These are phyloP conservation scores for Oreotrochilus melanogaster DNA, from an alignment of 2,113 vertebrate species.

Conservation along the genomic window DNA sequence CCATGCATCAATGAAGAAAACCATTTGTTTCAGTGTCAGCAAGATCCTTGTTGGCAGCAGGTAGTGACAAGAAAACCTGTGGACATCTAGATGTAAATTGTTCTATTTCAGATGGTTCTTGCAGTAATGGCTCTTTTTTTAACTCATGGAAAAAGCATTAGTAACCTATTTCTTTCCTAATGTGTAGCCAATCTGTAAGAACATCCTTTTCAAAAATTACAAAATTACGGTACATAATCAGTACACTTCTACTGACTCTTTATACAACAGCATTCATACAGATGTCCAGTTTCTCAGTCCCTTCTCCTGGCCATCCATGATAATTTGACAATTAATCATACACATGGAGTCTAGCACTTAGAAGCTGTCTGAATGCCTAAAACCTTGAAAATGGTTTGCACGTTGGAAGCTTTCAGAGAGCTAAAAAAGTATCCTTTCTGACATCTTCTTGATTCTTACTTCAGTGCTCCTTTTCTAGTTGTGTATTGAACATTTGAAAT, in stretches of 20 bases:
- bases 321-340: background rate
- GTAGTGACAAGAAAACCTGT: slow-evolving; percentile 41
- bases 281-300: background rate
- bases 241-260: background rate
- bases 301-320: background rate
- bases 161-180: background rate
- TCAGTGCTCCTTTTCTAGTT: background rate
- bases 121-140: background rate
- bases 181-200: background rate
- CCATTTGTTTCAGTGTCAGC: background rate
- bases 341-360: background rate
- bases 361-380: background rate
- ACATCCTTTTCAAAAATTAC: background rate
- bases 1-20: background rate
- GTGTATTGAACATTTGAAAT: background rate
- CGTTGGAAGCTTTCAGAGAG: background rate
- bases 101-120: slow-evolving; percentile 21
- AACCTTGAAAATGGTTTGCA: background rate
- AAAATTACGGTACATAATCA: fast-evolving
- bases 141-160: background rate
- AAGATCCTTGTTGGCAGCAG: background rate
- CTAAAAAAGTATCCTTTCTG: background rate
- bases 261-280: background rate
- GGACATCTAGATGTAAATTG: slow-evolving; percentile 44
- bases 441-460: background rate